phyloP scores from a whole-genome alignment of 2,888 invertebrate genomes.

The Sympetrum striolatum region DNA sequence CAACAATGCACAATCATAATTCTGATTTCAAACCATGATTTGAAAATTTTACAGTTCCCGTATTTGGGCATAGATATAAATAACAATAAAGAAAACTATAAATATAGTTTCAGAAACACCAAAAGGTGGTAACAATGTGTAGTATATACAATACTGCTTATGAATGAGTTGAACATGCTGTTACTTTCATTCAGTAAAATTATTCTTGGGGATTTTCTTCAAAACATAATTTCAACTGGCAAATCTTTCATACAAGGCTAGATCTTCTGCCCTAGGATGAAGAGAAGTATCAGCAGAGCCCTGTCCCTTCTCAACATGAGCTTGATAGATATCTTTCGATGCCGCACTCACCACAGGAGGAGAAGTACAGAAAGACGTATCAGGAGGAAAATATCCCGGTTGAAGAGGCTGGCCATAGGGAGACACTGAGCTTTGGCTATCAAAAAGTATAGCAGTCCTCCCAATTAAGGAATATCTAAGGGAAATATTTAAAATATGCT shows the following conservation, averaged over 20 bases:
- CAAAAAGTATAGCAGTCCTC: slow-evolving; percentile 66
- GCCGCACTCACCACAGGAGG: slow-evolving; percentile 70
- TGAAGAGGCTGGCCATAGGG: slow-evolving; percentile 65
- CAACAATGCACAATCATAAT: no score
- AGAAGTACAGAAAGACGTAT: slow-evolving; percentile 69
- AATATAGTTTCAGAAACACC: no score
- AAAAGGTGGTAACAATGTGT: no score
- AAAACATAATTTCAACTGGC: not conserved
- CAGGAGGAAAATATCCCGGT: slow-evolving; percentile 69
- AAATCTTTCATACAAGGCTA: slow-evolving; percentile 6
- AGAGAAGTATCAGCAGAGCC: not conserved
- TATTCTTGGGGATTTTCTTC: not conserved
- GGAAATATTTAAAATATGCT: slow-evolving; percentile 48
- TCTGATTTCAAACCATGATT: no score
- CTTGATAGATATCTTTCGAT: slow-evolving; percentile 72
- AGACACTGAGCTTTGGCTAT: slow-evolving; percentile 53
- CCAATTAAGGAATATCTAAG: slow-evolving; percentile 72
- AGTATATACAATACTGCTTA: no score
- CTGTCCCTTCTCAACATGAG: slow-evolving; percentile 67
- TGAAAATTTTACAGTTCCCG: no score
- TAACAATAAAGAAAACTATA: no score
- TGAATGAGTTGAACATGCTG: no score
- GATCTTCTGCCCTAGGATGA: not conserved
- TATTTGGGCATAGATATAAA: no score
- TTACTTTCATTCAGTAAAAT: not conserved